Conservation (phyloP, 1,140 invertebrate species). For the Danaus melanippus region DNA sequence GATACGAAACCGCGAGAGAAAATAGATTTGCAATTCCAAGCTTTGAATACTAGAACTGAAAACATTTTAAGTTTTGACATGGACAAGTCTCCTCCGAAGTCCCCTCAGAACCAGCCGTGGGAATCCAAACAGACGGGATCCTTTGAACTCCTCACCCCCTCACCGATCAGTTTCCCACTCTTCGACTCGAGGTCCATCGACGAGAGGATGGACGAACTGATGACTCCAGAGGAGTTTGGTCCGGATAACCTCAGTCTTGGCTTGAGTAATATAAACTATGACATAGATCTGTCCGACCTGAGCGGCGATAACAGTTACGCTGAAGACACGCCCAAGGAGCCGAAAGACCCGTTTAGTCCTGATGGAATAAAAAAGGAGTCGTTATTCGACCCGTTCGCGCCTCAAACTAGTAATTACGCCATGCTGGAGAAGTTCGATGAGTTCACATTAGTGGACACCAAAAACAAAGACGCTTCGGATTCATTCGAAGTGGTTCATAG, state of each 20-base stretch:
- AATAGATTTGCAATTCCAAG: slow-evolving; percentile 1
- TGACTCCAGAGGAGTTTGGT: slow-evolving; percentile 74
- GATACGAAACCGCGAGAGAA: slow-evolving; percentile 12
- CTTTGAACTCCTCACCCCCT: slow-evolving; percentile 71
- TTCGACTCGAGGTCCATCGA: slow-evolving; percentile 69
- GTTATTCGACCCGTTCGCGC: slow-evolving; percentile 44
- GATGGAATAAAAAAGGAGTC: slow-evolving; percentile 32
- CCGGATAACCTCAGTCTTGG: slow-evolving; percentile 68
- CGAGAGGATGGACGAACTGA: slow-evolving; percentile 60
- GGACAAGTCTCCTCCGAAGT: slow-evolving; percentile 43
- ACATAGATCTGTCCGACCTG: slow-evolving; percentile 80
- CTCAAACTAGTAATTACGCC: slow-evolving; percentile 25
- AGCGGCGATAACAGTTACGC: slow-evolving; percentile 79
- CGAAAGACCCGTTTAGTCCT: slow-evolving; percentile 52
- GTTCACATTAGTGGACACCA: slow-evolving; percentile 41
- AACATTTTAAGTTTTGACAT: slow-evolving; percentile 7
- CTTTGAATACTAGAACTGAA: neutral
- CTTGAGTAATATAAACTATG: slow-evolving; percentile 80
- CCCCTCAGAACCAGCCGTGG: slow-evolving; percentile 44
- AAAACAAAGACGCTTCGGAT: slow-evolving; percentile 26
- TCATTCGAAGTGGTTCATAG: slow-evolving; percentile 47
- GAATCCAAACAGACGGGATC: slow-evolving; percentile 52
- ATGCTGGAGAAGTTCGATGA: slow-evolving; percentile 50
- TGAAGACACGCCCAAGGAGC: slow-evolving; percentile 70
- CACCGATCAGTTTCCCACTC: slow-evolving; percentile 64